Evolutionary conservation across 2,113 vertebrate species (phyloP).

Genomic region (Sapajus apella): DNA sequence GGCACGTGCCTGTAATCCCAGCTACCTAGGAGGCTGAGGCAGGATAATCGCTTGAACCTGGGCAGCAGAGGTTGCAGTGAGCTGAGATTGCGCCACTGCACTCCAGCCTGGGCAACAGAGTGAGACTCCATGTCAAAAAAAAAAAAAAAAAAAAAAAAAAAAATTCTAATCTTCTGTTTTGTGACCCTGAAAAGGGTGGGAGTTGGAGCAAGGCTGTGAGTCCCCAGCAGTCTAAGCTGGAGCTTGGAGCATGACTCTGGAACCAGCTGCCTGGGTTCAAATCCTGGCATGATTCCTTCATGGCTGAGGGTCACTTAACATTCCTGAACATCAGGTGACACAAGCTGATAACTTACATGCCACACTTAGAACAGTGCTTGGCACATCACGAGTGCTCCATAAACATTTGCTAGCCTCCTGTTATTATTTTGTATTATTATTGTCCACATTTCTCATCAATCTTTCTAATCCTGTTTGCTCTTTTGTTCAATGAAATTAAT

Average conservation of each 20-base stretch:
- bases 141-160: not conserved
- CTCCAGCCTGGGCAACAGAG: no score
- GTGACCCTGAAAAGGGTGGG: not conserved
- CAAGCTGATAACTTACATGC: not conserved
- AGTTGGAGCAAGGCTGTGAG: not conserved
- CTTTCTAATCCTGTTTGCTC: slow-evolving; percentile 53
- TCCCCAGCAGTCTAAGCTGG: not conserved
- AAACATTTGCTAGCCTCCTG: slow-evolving; percentile 58
- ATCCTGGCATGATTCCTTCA: not conserved
- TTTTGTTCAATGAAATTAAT: not conserved
- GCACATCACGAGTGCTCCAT: not conserved
- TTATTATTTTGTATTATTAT: not conserved
- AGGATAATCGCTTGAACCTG: no score
- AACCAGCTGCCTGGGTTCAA: not conserved
- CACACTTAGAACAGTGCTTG: not conserved
- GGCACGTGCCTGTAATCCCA: no score
- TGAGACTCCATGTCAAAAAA: no score
- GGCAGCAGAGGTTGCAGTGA: no score
- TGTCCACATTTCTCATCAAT: slow-evolving; percentile 30
- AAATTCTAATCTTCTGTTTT: not conserved
- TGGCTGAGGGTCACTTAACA: slow-evolving; percentile 26
- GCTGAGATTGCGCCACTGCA: no score
- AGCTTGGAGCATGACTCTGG: not conserved
- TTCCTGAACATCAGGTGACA: slow-evolving; percentile 6
- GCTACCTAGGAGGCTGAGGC: no score